Base-by-base conservation (phyloP, 1,140 invertebrate genomes). In the Paralvinella palmiformis region DNA sequence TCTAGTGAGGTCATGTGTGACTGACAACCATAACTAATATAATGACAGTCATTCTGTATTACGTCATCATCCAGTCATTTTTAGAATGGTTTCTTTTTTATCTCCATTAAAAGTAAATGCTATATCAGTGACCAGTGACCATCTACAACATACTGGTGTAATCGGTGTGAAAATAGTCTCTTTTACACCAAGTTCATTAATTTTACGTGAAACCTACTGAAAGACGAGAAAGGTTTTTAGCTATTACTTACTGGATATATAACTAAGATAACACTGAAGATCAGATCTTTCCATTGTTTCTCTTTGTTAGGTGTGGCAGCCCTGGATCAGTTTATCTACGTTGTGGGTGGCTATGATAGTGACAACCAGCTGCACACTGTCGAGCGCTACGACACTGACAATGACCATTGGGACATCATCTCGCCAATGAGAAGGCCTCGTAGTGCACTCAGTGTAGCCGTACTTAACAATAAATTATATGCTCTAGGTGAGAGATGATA, bases 391-490 rank as follows among this genome's bases (percentile, higher is more conserved):
- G 89, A 94, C 81, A 89, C 90, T 33, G 79, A 79, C 0, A 85
- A 82, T 41, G 86, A 92, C 78, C 77, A 80, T 33, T 96, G 92
- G 93, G 83, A 63, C 24, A 73, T 76, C 72, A 73, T 79, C 15
- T 61, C 74, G 3, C 69, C 74, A 5, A 78, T 80, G 76, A 76
- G 67, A 87, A 90, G 63, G 86, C 88, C 67, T 86, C 83, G 92
- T 53, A 91, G 92, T 82, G 85, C 91, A 63, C 87, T 92, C 7
- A 91, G 91, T 35, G 90, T 93, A 6, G 90, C 90, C 20, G 91
- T 92, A 7, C 88, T 94, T 85, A 90, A 92, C 75, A 89, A 89
- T 31, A 82, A 91, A 35, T 80, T 96, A 35, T 95, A 94, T 78
- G 91, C 91, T 35, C 88, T 94, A 5, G 92, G 92, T 59, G 71